These are phyloP conservation scores for Pachydiplax longipennis DNA, from an alignment of 2,888 invertebrate genomes.

Conservation along the genomic window DNA sequence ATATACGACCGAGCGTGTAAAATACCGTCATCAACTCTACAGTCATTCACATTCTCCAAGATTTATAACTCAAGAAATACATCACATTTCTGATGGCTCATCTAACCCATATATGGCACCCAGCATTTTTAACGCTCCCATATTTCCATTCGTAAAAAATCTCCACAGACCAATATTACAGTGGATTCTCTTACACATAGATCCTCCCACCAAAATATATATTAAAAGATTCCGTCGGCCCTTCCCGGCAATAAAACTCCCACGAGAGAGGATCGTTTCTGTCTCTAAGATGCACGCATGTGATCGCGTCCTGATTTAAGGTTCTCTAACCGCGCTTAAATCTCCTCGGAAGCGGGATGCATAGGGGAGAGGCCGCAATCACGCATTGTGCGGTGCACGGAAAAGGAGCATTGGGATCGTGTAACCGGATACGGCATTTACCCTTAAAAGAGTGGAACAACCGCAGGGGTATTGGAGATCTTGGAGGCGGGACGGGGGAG, in stretches of 20 bases:
- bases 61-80: too few relatives aligned
- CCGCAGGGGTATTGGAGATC: background rate
- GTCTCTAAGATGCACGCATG: slow-evolving; percentile 8
- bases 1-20: too few relatives aligned
- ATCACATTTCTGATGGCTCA: too few relatives aligned
- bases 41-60: too few relatives aligned
- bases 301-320: slow-evolving; percentile 22
- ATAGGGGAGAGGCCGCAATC: background rate
- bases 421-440: slow-evolving; percentile 37
- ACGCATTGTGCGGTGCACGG: background rate
- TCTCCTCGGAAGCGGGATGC: background rate
- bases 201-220: background rate
- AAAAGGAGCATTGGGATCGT: background rate
- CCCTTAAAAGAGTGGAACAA: background rate
- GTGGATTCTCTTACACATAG: background rate
- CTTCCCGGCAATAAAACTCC: background rate
- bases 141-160: background rate
- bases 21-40: too few relatives aligned
- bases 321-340: background rate
- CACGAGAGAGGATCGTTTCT: background rate
- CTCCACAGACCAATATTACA: background rate
- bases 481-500: background rate
- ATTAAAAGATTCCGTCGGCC: background rate
- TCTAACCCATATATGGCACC: too few relatives aligned
- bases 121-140: too few relatives aligned